Evolutionary conservation across 2,113 vertebrate genomes (phyloP).

Genomic region (Aegypius monachus): DNA sequence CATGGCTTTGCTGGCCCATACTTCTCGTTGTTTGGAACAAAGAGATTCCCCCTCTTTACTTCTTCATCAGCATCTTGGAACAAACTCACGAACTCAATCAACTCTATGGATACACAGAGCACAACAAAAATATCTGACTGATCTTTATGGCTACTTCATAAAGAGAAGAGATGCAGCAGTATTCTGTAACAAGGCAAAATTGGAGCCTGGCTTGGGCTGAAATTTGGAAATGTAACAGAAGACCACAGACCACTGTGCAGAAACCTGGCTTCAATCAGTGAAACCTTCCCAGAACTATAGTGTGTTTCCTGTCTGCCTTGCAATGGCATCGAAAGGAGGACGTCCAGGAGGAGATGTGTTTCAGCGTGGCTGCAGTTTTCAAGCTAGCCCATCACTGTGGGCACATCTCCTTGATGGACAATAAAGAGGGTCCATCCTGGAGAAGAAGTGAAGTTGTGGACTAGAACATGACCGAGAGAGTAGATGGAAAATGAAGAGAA

Average conservation of each 20-base stretch:
- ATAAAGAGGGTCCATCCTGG: not conserved
- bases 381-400: not conserved
- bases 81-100: not conserved
- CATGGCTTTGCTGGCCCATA: not conserved
- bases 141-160: not conserved
- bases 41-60: not conserved
- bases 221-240: not conserved
- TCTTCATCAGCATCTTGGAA: not conserved
- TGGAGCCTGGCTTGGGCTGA: not conserved
- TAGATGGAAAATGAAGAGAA: not conserved
- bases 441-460: not conserved
- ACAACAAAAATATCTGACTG: not conserved
- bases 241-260: not conserved
- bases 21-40: not conserved
- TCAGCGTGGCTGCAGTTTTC: not conserved
- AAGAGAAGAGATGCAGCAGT: not conserved
- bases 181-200: not conserved
- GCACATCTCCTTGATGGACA: not conserved
- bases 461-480: not conserved
- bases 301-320: not conserved
- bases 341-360: not conserved
- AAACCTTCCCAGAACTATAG: not conserved
- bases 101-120: not conserved
- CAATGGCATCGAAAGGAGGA: not conserved
- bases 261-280: not conserved